phyloP scores from a whole-genome alignment of 64 coral and sea anemone genomes.

The Cladopsammia gracilis region DNA sequence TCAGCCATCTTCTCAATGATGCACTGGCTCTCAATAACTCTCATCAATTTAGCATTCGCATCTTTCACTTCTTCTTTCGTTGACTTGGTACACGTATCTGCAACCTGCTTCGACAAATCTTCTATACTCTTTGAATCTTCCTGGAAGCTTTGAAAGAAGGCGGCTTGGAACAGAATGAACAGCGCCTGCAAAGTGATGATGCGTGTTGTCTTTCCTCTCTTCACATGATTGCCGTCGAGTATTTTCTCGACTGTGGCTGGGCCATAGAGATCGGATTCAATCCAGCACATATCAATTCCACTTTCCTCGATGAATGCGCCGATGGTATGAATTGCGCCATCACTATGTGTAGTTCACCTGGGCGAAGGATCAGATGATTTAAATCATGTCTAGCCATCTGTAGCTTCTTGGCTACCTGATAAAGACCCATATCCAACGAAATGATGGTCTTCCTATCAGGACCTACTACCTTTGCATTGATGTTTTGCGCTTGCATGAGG shows the following conservation, averaged over 20 bases:
- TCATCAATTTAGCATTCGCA: neutral
- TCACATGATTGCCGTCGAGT: constrained; percentile 42
- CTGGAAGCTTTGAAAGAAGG: neutral
- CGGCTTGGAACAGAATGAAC: constrained; percentile 19
- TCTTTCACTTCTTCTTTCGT: neutral
- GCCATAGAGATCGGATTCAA: constrained; percentile 61
- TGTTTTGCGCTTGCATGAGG: constrained; percentile 41
- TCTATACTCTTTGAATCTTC: neutral
- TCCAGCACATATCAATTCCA: constrained; percentile 72
- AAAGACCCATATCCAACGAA: constrained; percentile 15
- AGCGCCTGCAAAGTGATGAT: constrained; percentile 49
- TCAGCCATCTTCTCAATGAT: neutral
- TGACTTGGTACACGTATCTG: neutral
- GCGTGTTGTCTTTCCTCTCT: constrained; percentile 23
- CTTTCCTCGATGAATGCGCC: constrained; percentile 34
- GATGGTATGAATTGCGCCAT: constrained; percentile 51
- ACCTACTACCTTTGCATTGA: constrained; percentile 25
- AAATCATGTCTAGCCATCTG: constrained; percentile 20
- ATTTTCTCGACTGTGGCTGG: constrained; percentile 65
- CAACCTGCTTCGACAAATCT: neutral
- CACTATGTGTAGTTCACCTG: constrained; percentile 52
- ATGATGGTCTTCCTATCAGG: constrained; percentile 42
- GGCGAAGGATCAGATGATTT: constrained; percentile 16
- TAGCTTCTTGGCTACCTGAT: constrained; percentile 40
- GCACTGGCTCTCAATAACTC: neutral